Percentiles rank a stretch among this genome's conserved stretches.
Conservation (phyloP, 2,888 invertebrate species). For the Eupithecia abbreviata region DNA sequence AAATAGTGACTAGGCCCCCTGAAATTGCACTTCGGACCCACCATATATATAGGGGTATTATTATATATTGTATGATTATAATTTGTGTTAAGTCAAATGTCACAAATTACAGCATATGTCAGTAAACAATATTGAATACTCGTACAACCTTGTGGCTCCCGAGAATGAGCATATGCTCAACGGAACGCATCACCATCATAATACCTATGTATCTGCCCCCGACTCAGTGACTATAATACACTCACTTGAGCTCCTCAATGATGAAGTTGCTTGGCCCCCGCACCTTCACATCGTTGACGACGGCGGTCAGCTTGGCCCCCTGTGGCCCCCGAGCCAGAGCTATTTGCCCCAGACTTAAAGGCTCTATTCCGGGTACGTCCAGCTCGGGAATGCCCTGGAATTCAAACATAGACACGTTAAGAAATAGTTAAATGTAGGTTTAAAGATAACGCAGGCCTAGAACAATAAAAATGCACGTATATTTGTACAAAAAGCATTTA, state of each 20-base stretch:
- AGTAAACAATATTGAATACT: too few relatives aligned
- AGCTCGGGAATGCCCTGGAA: constrained; percentile 87
- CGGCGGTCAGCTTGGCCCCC: constrained; percentile 84
- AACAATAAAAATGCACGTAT: not conserved
- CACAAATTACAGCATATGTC: too few relatives aligned
- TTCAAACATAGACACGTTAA: not conserved
- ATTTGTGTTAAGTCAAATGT: too few relatives aligned
- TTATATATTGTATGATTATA: too few relatives aligned
- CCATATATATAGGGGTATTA: too few relatives aligned
- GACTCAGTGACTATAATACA: constrained; percentile 79
- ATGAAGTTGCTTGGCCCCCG: constrained; percentile 85
- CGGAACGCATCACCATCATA: too few relatives aligned
- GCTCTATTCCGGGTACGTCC: constrained; percentile 87
- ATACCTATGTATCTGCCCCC: constrained; percentile 79
- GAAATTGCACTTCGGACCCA: too few relatives aligned
- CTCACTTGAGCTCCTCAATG: constrained; percentile 84
- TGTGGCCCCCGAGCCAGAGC: constrained; percentile 84
- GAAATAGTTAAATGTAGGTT: not conserved
- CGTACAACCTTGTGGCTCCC: constrained; percentile 72
- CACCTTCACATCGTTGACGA: constrained; percentile 85
- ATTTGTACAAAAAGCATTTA: not conserved
- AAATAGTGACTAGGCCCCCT: too few relatives aligned
- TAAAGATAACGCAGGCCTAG: not conserved
- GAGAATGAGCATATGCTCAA: constrained; percentile 68
- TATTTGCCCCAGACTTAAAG: constrained; percentile 85